phyloP scores from a whole-genome alignment of 2,113 vertebrate genomes.

The Egretta garzetta region DNA sequence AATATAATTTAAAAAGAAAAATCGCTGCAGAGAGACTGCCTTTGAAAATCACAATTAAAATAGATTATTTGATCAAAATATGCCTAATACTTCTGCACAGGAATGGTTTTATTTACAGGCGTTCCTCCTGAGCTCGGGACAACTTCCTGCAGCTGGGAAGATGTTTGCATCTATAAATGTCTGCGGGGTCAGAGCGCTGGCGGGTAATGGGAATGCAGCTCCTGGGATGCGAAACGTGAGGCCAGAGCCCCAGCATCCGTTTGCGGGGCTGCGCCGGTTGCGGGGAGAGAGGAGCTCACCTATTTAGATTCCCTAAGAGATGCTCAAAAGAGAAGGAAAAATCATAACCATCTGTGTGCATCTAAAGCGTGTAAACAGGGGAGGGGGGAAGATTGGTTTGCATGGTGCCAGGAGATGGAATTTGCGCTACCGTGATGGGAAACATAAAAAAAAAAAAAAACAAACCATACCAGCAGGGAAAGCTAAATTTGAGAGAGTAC shows the following conservation, averaged over 20 bases:
- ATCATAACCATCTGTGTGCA: not conserved
- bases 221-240: accelerated
- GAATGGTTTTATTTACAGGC: not conserved
- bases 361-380: not conserved
- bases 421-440: not conserved
- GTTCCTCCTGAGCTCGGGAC: not conserved
- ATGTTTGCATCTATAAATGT: not conserved
- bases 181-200: not conserved
- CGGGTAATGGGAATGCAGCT: not conserved
- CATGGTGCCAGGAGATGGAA: not conserved
- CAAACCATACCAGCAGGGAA: not conserved
- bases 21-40: not conserved
- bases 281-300: not conserved
- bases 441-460: not conserved
- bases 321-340: not conserved
- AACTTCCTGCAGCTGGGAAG: not conserved
- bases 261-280: not conserved
- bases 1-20: not conserved
- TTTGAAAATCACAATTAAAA: constrained; percentile 49
- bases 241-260: accelerated
- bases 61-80: not conserved
- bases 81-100: not conserved
- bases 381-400: not conserved
- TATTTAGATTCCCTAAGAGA: not conserved
- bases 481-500: not conserved